These are phyloP conservation scores for Strix aluco DNA, from an alignment of 2,113 vertebrate species.

Conservation along the genomic window DNA sequence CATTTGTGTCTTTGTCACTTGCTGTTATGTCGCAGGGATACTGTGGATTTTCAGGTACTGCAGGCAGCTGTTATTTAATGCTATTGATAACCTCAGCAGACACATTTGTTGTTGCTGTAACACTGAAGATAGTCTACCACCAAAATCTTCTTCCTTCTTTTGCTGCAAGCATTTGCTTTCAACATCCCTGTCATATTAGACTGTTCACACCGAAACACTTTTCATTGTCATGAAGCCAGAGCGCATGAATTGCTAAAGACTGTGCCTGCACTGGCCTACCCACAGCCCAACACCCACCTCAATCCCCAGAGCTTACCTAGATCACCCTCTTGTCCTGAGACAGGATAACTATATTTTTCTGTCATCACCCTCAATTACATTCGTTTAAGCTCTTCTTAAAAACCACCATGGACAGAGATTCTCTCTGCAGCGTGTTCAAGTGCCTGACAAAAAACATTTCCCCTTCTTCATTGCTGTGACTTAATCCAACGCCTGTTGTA, in stretches of 20 bases:
- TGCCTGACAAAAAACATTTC: background rate
- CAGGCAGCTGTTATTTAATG: background rate
- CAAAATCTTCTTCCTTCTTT: background rate
- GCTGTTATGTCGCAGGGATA: background rate
- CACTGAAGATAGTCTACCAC: background rate
- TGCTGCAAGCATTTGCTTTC: background rate
- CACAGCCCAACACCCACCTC: background rate
- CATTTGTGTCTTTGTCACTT: background rate
- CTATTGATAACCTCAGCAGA: background rate
- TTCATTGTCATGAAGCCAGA: background rate
- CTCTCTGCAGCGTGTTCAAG: background rate
- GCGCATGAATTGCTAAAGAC: background rate
- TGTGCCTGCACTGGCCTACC: background rate
- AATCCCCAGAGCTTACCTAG: background rate
- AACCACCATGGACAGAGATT: background rate
- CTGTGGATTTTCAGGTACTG: background rate
- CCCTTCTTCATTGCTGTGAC: background rate
- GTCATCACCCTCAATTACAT: background rate
- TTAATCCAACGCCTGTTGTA: background rate
- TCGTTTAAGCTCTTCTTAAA: background rate
- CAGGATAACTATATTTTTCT: background rate
- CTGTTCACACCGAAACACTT: background rate
- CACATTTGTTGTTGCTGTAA: accelerated
- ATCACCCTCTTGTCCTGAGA: background rate
- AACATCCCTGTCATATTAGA: background rate